A percentile compares a stretch with the other conserved stretches of the same genome.
Conservation (phyloP, 2,113 vertebrate genomes). For the Aix galericulata region DNA sequence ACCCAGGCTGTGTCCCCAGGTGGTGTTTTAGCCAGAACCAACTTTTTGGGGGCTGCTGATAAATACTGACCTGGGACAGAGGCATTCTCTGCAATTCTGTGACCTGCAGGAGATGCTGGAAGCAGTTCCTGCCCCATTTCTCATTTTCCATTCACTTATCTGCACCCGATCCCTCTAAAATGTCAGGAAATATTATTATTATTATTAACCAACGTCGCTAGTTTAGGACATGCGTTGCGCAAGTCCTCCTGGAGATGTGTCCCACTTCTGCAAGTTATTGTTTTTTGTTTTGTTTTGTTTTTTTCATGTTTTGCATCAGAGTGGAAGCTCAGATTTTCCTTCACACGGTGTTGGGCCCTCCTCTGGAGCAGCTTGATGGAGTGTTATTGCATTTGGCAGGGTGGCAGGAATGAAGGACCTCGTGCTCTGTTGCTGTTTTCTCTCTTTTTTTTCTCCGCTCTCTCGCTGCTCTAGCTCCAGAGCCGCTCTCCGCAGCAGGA, state of each 20-base stretch:
- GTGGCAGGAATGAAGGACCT: background rate
- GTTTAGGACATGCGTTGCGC: rapidly evolving
- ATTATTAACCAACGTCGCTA: rapidly evolving
- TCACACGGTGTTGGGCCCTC: background rate
- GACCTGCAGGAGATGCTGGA: background rate
- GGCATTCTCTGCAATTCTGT: rapidly evolving
- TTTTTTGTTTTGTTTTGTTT: too few relatives aligned
- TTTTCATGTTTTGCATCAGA: background rate
- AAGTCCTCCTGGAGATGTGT: background rate
- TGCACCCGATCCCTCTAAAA: background rate
- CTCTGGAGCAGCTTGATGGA: background rate
- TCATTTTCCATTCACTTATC: background rate
- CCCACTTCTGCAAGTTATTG: rapidly evolving
- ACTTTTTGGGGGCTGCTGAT: background rate
- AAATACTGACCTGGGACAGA: background rate
- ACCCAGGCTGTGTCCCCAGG: background rate
- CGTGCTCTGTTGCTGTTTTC: background rate
- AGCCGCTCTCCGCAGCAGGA: background rate
- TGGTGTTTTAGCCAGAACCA: too few relatives aligned
- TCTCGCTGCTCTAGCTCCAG: background rate
- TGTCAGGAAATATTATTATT: rapidly evolving
- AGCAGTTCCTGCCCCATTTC: background rate
- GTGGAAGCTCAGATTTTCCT: background rate
- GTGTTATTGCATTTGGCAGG: background rate
- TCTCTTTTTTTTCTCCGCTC: rapidly evolving